These are phyloP conservation scores for Bostrychus sinensis DNA, from an alignment of 2,113 vertebrate species.

Conservation along the genomic window DNA sequence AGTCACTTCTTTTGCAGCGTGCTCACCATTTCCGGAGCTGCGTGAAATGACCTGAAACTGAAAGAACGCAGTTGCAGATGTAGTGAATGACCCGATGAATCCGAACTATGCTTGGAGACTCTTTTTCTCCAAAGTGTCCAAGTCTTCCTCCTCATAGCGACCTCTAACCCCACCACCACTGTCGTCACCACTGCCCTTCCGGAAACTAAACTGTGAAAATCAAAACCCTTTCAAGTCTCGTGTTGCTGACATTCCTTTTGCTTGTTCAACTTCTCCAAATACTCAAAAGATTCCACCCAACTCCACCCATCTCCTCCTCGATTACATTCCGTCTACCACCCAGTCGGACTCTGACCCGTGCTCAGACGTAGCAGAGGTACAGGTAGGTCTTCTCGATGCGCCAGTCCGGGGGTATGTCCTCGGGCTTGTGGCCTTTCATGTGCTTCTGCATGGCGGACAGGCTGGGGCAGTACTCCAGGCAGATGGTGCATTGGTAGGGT, in stretches of 20 bases:
- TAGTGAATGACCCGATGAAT: slow-evolving; percentile 76
- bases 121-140: slow-evolving; percentile 44
- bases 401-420: slow-evolving; percentile 98
- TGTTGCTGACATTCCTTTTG: slow-evolving; percentile 50
- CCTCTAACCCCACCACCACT: slow-evolving; percentile 6
- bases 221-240: slow-evolving; percentile 51
- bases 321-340: slow-evolving; percentile 11
- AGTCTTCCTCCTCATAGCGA: slow-evolving; percentile 49
- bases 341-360: slow-evolving; percentile 10
- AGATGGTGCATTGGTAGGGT: slow-evolving; percentile 99
- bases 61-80: slow-evolving; percentile 59
- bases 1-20: slow-evolving; percentile 45
- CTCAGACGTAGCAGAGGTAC: slow-evolving; percentile 96
- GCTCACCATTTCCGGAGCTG: slow-evolving; percentile 34
- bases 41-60: slow-evolving; percentile 60
- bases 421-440: slow-evolving; percentile 98
- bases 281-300: slow-evolving; percentile 21
- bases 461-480: slow-evolving; percentile 98
- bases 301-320: slow-evolving; percentile 35
- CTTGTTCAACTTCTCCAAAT: slow-evolving; percentile 15
- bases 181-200: slow-evolving; percentile 38
- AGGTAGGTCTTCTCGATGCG: slow-evolving; percentile 99
- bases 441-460: slow-evolving; percentile 99
- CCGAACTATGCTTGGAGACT: slow-evolving; percentile 67
- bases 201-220: slow-evolving; percentile 57